Evolutionary conservation across 2,888 invertebrate species (phyloP).

Genomic region (Eubasilissa splendida): DNA sequence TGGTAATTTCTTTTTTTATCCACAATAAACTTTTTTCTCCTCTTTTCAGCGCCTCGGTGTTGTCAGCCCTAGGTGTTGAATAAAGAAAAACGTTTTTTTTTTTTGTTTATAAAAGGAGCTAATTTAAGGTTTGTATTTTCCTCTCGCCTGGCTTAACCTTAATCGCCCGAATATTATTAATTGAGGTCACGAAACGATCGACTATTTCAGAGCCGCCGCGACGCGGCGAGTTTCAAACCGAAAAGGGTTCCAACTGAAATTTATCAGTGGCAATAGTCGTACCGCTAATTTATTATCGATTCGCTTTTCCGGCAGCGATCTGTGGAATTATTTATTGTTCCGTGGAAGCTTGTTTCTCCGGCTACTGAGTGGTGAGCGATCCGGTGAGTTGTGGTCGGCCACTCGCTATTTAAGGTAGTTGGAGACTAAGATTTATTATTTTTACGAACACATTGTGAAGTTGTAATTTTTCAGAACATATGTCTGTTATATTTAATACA

Average conservation of each 20-base stretch:
- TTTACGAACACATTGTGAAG: not conserved
- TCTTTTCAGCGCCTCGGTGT: too few species aligned
- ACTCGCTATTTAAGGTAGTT: too few species aligned
- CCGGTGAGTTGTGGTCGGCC: too few species aligned
- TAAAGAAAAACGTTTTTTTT: too few species aligned
- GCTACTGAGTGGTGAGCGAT: too few species aligned
- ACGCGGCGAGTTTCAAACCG: not conserved
- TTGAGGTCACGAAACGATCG: not conserved
- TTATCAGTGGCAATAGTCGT: not conserved
- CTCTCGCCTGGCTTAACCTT: not conserved
- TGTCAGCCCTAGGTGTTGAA: too few species aligned
- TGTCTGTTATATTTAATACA: too few species aligned
- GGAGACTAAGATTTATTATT: not conserved
- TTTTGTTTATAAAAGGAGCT: not conserved
- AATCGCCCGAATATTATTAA: slow-evolving; percentile 21
- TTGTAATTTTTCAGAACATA: too few species aligned
- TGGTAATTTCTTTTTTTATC: too few species aligned
- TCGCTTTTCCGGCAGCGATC: slow-evolving; percentile 16
- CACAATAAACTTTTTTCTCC: too few species aligned
- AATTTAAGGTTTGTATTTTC: not conserved
- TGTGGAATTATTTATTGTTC: not conserved
- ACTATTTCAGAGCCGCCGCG: slow-evolving; percentile 6
- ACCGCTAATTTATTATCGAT: slow-evolving; percentile 3
- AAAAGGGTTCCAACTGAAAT: slow-evolving; percentile 4
- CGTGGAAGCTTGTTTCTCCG: not conserved